Evolutionary conservation across 2,113 vertebrate species (phyloP), one percentile per base, ranked within the genome.

Genomic region (Phaethon lepturus): DNA sequence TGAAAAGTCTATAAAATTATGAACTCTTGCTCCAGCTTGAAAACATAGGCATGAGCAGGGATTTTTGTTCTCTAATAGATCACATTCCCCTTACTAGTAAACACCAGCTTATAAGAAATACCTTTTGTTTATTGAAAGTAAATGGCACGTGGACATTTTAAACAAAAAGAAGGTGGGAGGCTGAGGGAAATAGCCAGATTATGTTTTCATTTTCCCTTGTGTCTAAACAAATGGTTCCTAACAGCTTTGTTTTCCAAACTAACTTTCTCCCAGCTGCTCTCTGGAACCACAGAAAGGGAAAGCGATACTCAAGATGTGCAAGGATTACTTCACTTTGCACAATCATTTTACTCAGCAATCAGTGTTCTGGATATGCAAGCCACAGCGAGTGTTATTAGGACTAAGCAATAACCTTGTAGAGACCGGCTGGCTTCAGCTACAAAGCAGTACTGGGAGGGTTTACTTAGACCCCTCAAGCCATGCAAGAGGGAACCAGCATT

Each of bases 211-310:
- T 97, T 93, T 93, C 88, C 94, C 92, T 95, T 88, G 95, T 95
- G 90, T 96, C 92, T 96, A 93, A 97, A 97, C 96, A 95, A 97
- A 94, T 38, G 10, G 68, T 59, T 95, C 87, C 49, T 49, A 95
- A 96, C 94, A 96, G 95, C 96, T 97, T 95, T 96, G 97, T 97
- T 96, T 97, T 96, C 91, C 91, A 97, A 95, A 95, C 47, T 52
- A 91, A 95, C 86, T 89, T 96, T 93, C 76, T 95, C 86, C 91
- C 95, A 95, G 94, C 93, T 91, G 93, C 97, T 97, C 45, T 95
- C 58, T 75, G 87, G 95, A 90, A 76, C 62, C 38, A 86, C 31
- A 80, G 74, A 95, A 88, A 94, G n/a, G 63, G 38, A 96, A 97
- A 88, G 91, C 81, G 58, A 53, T 53, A 17, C 55, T 66, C 45